Conservation (phyloP, 2,797 vertebrate genomes). For the Sebastes reedi region DNA sequence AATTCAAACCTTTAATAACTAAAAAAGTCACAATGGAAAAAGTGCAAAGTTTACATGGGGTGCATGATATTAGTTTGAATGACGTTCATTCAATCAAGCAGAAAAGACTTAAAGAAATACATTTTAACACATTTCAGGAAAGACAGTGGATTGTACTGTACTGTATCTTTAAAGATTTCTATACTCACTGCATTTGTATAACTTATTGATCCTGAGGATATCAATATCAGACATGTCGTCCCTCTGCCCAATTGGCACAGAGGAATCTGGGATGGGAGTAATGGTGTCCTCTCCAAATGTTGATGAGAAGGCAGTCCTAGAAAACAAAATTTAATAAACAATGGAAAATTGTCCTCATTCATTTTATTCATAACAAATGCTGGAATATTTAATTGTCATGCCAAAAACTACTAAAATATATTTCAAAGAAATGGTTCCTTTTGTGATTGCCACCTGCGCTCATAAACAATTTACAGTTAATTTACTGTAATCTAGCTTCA, state of each 20-base stretch:
- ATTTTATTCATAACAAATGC: not conserved
- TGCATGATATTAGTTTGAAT: not conserved
- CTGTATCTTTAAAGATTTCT: not conserved
- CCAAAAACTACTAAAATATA: not conserved
- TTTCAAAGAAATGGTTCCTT: not conserved
- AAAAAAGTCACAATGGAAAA: not conserved
- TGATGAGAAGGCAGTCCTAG: slow-evolving; percentile 59
- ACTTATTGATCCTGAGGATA: slow-evolving; percentile 59
- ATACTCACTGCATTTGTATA: slow-evolving; percentile 25
- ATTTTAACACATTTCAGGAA: not conserved
- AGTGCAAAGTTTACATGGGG: not conserved
- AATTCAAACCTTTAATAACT: not conserved
- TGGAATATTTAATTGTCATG: not conserved
- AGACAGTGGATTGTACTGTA: not conserved
- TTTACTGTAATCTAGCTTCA: not conserved
- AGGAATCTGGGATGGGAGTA: slow-evolving; percentile 50
- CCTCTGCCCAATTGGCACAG: slow-evolving; percentile 49
- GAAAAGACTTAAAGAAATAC: not conserved
- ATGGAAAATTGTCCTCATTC: not conserved
- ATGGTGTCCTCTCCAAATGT: slow-evolving; percentile 5
- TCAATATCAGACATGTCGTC: slow-evolving; percentile 20
- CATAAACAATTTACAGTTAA: not conserved
- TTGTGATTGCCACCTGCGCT: not conserved
- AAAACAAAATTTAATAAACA: not conserved
- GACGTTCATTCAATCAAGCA: not conserved